Evolutionary conservation across 2,888 invertebrate species (phyloP), one percentile per base, ranked within the genome.

Genomic region (Conchocele bisecta): DNA sequence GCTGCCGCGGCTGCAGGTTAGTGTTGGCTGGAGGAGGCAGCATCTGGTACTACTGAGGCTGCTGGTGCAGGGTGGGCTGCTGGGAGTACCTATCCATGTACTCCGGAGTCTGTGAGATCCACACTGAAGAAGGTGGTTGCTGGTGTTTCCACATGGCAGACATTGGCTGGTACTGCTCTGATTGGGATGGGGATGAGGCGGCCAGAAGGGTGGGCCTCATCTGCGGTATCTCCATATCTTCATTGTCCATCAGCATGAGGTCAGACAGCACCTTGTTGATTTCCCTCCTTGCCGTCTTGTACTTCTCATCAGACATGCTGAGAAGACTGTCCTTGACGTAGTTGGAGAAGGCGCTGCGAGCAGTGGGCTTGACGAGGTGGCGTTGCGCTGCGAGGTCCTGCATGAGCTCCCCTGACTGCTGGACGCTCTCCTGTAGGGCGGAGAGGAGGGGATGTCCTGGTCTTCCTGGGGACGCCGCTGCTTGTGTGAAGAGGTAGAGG

Each of bases 371-470:
- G 37, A 35, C 37, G 37, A 15, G 37, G 37, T 35, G 37, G 37
- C 15, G 37, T 15, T 35, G 37, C 15, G 37, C 37, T 35, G 35
- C 67, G 63, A 1, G 75, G 69, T 13, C 85, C 86, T 3, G 39
- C 17, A 20, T 78, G 81, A 78, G 35, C 64, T 5, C 59, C 33
- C 2, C 13, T 81, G 3, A 69, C 81, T n/a, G n/a, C n/a, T n/a
- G n/a, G n/a, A n/a, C n/a, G n/a, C n/a, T n/a, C n/a, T n/a, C n/a
- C n/a, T n/a, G 41, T 81, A 82, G 2, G 86, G 88, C 3, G 53
- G 87, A 22, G 93, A 92, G 77, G 81, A 92, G 39, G 88, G 91
- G 3, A 75, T 92, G 50, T 89, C 91, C 42, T 85, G 92, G 64
- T 90, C 92, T 15, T 85, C 89, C 17, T 93, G 93, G 93, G 88